phyloP scores from a whole-genome alignment of 2,113 vertebrate species.

The Ptilonorhynchus violaceus region DNA sequence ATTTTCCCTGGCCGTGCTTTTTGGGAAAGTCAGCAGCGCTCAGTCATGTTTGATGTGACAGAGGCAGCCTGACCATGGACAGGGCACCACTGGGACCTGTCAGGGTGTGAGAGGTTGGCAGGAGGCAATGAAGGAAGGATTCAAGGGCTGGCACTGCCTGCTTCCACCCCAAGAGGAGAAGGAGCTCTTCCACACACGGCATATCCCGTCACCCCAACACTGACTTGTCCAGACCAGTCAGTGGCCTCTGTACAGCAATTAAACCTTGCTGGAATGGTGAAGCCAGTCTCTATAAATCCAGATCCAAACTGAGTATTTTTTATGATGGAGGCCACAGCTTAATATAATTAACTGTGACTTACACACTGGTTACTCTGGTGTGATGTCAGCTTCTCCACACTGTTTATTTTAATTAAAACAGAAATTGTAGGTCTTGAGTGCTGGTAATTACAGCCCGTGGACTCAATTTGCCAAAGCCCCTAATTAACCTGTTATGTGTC shows the following conservation, averaged over 20 bases:
- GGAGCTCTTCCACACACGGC: background rate
- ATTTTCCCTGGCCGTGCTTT: background rate
- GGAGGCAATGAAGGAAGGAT: background rate
- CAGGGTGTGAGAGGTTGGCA: background rate
- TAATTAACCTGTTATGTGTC: slow-evolving; percentile 82
- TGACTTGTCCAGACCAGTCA: slow-evolving; percentile 35
- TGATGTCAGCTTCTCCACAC: slow-evolving; percentile 79
- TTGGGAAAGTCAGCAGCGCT: background rate
- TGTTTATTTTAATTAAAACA: slow-evolving; percentile 87
- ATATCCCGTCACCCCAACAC: background rate
- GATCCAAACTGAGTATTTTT: slow-evolving; percentile 55
- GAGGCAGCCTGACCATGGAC: rapidly evolving
- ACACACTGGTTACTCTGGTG: slow-evolving; percentile 73
- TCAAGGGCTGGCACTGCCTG: background rate
- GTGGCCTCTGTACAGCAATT: slow-evolving; percentile 62
- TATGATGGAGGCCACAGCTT: slow-evolving; percentile 65
- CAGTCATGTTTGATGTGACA: background rate
- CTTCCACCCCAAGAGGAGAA: background rate
- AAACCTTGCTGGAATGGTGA: slow-evolving; percentile 43
- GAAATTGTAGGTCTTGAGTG: slow-evolving; percentile 82
- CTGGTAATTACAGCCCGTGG: slow-evolving; percentile 79
- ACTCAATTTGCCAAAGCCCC: slow-evolving; percentile 80
- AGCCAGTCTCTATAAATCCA: slow-evolving; percentile 30
- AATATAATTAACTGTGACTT: slow-evolving; percentile 79
- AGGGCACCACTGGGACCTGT: background rate